Evolutionary conservation across 2,113 vertebrate species (phyloP), one percentile per base, ranked within the genome.

Genomic region (Cynoglossus semilaevis): DNA sequence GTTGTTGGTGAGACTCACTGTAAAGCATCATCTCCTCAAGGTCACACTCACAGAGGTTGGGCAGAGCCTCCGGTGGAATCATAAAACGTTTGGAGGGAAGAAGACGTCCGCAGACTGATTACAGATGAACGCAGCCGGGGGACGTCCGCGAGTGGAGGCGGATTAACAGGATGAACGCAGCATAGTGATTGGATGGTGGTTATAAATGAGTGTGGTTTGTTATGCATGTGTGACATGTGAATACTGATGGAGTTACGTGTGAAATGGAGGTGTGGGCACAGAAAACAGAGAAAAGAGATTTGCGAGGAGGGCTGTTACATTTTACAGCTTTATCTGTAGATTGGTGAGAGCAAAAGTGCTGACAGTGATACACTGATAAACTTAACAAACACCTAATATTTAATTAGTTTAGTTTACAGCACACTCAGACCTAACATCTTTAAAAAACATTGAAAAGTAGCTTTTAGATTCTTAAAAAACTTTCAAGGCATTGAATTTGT

Each of bases 11-110:
- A n/a, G 61, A 49, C 47, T 72, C 47, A 55, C 52, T 42, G 42
- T 14, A 36, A 60, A 58, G 59, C 69, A n/a, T 57, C 69, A n/a
- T 57, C 51, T 61, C 54, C 15, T 57, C 70, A 82, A 80, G 79
- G 83, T 77, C 65, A 64, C 45, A 9, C 67, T 51, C 34, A 1
- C 5, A 7, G 63, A 76, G 73, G 82, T 76, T 51, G 67, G 70
- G 37, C 56, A 2, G 9, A 43, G 76, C 74, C 76, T 81, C 64
- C n/a, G n/a, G 69, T 63, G 55, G 54, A 80, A 76, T 72, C 66
- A 72, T 74, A 76, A 80, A 76, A 71, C 72, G 63, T 67, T 51
- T 19, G 37, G 63, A 69, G 53, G 49, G 50, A 60, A 17, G 66
- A 56, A 59, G 7, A 46, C 45, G 7, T 54, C 38, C 51, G 18